Evolutionary conservation across 2,888 invertebrate genomes (phyloP), one percentile per base, ranked within the genome.

Genomic region (Pseudococcus longispinus): DNA sequence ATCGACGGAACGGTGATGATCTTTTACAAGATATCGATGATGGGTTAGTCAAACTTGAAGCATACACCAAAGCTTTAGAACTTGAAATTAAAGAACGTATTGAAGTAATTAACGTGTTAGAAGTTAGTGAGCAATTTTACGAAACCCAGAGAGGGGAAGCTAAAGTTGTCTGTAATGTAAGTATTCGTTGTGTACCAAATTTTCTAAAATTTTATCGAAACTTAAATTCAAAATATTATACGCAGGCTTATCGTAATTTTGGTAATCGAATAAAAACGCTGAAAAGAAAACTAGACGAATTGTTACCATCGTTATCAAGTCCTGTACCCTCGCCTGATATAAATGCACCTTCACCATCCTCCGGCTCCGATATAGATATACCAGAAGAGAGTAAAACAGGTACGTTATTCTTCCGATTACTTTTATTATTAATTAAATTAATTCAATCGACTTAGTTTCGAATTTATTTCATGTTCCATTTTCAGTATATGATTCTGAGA

Each of bases 161-260:
- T 18, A 97, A 97, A 92, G 95, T 98, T 88, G 98, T 98, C 37
- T 96, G 96, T 88, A 97, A 96, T 93, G 98, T 98, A 91, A 94
- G 95, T 94, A 37, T 37, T 37, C 37, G 9, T 37, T 37, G 8
- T 37, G 8, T 4, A 9, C 4, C 37, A 37, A 37, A 8, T 1
- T 37, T 37, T 37, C 37, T 37, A 5, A 37, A 2, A 37, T 2
- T 9, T 37, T 32, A 2, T 8, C 37, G 9, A 37, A 37, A 37
- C 9, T 1, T 37, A 4, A 37, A 2, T 37, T 4, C 37, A 6
- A 37, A 37, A 37, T 37, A 9, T 37, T 37, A 9, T 37, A 89
- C 90, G 20, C 90, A 98, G 97, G 98, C 98, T 1, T 98, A 98
- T 90, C 96, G 96, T 91, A 97, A 96, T 91, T 98, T 98, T 91